These are phyloP conservation scores for Drosophila jambulina DNA, from an alignment of 1,140 invertebrate species.

Conservation along the genomic window DNA sequence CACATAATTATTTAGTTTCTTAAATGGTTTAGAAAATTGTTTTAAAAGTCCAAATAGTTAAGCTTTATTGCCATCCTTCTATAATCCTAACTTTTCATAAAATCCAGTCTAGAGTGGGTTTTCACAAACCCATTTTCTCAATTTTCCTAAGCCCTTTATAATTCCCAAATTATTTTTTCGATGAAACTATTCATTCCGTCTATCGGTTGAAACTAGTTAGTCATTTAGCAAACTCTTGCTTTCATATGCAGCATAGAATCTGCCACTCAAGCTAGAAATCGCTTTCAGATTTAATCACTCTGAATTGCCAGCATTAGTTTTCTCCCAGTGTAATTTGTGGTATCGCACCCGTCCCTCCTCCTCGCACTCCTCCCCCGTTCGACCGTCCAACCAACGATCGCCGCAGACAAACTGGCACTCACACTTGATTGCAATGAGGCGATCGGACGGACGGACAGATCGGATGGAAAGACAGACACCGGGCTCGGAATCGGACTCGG, in stretches of 20 bases:
- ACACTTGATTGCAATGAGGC: constrained; percentile 80
- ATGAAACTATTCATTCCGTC: no score
- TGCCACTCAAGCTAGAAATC: not conserved
- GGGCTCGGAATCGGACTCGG: constrained; percentile 9
- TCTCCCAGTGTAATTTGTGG: constrained; percentile 30
- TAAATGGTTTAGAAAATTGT: no score
- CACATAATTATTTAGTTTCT: not conserved
- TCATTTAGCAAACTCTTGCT: not conserved
- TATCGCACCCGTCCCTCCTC: constrained; percentile 12
- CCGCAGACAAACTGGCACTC: constrained; percentile 80
- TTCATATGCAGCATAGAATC: no score
- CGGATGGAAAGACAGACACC: not conserved
- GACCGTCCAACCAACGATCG: constrained; percentile 52
- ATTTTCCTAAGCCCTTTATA: not conserved
- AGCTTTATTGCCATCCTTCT: not conserved
- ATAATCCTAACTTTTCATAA: not conserved
- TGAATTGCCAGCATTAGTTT: not conserved
- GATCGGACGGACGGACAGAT: constrained; percentile 7
- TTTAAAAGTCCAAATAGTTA: not conserved
- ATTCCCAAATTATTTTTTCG: not conserved
- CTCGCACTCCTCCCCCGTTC: not conserved
- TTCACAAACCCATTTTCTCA: no score
- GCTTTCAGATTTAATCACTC: not conserved
- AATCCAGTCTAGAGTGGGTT: not conserved
- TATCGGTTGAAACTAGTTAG: not conserved